Evolutionary conservation across 2,888 invertebrate species (phyloP).

Genomic region (Selenia dentaria): DNA sequence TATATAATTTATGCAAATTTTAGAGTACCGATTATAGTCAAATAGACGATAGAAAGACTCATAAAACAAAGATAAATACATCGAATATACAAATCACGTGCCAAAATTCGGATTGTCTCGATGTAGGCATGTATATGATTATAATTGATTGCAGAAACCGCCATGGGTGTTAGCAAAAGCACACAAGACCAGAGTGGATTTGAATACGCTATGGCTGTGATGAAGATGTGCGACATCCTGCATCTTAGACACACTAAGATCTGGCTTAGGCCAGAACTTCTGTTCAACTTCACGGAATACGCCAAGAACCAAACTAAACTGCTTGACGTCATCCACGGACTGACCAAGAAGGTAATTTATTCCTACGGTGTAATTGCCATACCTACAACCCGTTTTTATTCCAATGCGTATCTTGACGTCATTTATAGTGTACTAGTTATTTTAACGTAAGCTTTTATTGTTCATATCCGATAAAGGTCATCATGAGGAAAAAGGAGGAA

Average conservation of each 20-base stretch:
- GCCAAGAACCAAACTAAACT: conserved; percentile 90
- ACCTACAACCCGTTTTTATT: conserved; percentile 14
- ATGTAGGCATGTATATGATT: too few relatives aligned
- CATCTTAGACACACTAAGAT: conserved; percentile 92
- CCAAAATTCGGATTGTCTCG: too few relatives aligned
- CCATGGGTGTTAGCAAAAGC: conserved; percentile 94
- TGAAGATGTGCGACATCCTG: conserved; percentile 95
- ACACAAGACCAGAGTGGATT: conserved; percentile 93
- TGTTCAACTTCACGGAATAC: conserved; percentile 91
- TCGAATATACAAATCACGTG: too few relatives aligned
- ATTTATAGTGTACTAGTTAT: background rate
- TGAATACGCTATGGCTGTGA: conserved; percentile 94
- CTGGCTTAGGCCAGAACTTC: conserved; percentile 90
- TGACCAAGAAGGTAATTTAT: conserved; percentile 88
- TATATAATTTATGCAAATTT: conserved; percentile 1
- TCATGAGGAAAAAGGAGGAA: conserved; percentile 90
- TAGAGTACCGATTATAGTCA: conserved; percentile 1
- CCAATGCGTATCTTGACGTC: conserved; percentile 9
- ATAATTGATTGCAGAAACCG: conserved; percentile 89
- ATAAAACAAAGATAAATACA: too few relatives aligned
- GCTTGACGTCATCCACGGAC: conserved; percentile 90
- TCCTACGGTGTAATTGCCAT: conserved; percentile 7
- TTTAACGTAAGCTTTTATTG: conserved; percentile 2
- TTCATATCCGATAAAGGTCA: conserved; percentile 68
- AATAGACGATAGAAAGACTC: background rate